phyloP scores from a whole-genome alignment of 1,140 invertebrate genomes.

The Lasioglossum albipes region DNA sequence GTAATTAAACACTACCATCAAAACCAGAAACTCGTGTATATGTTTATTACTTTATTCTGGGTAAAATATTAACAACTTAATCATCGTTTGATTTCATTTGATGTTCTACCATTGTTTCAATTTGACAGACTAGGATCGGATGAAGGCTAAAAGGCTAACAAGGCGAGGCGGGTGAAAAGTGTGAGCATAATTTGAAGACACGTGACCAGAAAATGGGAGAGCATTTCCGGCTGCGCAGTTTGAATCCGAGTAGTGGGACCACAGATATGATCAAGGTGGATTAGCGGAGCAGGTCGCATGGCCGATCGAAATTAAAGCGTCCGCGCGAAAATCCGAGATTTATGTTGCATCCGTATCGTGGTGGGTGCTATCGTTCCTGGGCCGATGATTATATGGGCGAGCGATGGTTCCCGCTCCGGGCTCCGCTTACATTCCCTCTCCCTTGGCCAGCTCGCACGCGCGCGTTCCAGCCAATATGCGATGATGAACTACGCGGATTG shows the following conservation, averaged over 20 bases:
- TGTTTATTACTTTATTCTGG: too few species aligned
- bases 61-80: too few species aligned
- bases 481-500: constrained; percentile 79
- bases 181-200: too few species aligned
- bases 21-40: too few species aligned
- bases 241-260: constrained; percentile 1
- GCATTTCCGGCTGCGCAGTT: neutral
- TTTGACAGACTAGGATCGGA: too few species aligned
- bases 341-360: constrained; percentile 11
- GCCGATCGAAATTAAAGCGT: constrained; percentile 35
- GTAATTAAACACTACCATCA: too few species aligned
- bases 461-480: constrained; percentile 66
- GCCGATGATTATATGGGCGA: constrained; percentile 20
- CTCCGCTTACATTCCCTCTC: constrained; percentile 3
- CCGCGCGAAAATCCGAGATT: constrained; percentile 44
- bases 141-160: too few species aligned
- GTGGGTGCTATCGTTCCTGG: neutral
- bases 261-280: constrained; percentile 8
- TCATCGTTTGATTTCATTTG: too few species aligned
- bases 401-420: constrained; percentile 18
- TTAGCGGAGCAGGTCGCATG: neutral
- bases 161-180: too few species aligned
- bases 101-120: too few species aligned
- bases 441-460: neutral
- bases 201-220: too few species aligned